These are phyloP conservation scores for Temnothorax unifasciatus DNA, from an alignment of 2,888 invertebrate genomes.

Conservation along the genomic window DNA sequence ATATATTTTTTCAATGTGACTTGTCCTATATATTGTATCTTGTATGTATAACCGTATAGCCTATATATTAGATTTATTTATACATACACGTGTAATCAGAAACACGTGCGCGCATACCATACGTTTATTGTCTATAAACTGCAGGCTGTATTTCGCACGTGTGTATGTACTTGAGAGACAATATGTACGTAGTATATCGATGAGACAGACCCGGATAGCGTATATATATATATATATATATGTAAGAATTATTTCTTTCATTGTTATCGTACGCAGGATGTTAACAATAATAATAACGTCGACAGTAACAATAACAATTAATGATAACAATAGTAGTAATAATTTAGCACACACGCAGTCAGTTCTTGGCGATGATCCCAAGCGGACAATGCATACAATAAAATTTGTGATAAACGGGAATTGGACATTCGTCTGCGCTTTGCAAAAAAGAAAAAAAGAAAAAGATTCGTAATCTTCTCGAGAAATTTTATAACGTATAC, in stretches of 20 bases:
- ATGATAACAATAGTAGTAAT: constrained; percentile 40
- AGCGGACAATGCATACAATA: constrained; percentile 42
- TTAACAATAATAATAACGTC: constrained; percentile 44
- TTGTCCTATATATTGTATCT: constrained; percentile 65
- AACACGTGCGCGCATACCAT: constrained; percentile 52
- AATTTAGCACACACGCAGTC: constrained; percentile 42
- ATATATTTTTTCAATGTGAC: constrained; percentile 85
- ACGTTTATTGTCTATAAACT: constrained; percentile 75
- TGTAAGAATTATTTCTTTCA: constrained; percentile 46
- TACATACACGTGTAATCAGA: constrained; percentile 45
- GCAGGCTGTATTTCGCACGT: constrained; percentile 80
- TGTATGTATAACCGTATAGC: constrained; percentile 38
- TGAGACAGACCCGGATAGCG: constrained; percentile 40
- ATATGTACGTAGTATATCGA: constrained; percentile 73
- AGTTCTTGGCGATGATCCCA: constrained; percentile 20
- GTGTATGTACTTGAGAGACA: constrained; percentile 80
- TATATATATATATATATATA: constrained; percentile 27
- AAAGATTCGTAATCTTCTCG: constrained; percentile 1
- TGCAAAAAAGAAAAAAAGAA: constrained; percentile 16
- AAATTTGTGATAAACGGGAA: constrained; percentile 55
- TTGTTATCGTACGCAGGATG: constrained; percentile 39
- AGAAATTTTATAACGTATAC: constrained; percentile 40
- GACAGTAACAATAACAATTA: constrained; percentile 50
- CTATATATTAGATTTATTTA: constrained; percentile 61
- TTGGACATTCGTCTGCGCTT: constrained; percentile 41